Evolutionary conservation across 2,113 vertebrate genomes (phyloP).

Genomic region (Pristiophorus japonicus): DNA sequence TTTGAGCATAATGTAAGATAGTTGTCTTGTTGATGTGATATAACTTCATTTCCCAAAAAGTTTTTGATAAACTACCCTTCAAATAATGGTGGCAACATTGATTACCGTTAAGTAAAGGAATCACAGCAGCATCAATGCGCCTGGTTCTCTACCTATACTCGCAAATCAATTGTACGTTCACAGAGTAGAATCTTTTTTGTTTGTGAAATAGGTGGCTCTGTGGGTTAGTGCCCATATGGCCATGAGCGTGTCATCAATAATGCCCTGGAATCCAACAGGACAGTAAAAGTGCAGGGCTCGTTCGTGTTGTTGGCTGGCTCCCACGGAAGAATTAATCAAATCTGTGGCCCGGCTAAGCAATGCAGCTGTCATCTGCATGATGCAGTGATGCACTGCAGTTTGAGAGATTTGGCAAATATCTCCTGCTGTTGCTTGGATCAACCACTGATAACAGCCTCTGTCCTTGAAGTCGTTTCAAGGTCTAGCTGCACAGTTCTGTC

Average conservation of each 20-base stretch:
- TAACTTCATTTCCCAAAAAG: too few relatives aligned
- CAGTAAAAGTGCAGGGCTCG: background rate
- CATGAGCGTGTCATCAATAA: background rate
- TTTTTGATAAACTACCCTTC: background rate
- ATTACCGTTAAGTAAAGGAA: background rate
- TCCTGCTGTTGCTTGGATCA: background rate
- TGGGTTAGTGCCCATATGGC: background rate
- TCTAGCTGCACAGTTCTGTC: background rate
- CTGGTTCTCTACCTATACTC: background rate
- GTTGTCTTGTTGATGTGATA: too few relatives aligned
- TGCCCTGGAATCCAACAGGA: background rate
- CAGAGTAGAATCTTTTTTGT: background rate
- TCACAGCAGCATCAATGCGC: background rate
- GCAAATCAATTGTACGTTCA: background rate
- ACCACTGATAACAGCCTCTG: background rate
- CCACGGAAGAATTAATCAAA: background rate
- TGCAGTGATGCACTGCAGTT: background rate
- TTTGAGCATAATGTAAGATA: too few relatives aligned
- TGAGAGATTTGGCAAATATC: background rate
- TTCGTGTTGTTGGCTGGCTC: background rate
- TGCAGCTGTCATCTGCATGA: conserved; percentile 6
- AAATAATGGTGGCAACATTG: background rate
- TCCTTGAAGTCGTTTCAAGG: background rate
- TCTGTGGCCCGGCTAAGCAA: background rate
- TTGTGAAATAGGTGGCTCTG: background rate